These are phyloP conservation scores for Micromys minutus DNA, from an alignment of 2,113 vertebrate genomes.

Conservation along the genomic window DNA sequence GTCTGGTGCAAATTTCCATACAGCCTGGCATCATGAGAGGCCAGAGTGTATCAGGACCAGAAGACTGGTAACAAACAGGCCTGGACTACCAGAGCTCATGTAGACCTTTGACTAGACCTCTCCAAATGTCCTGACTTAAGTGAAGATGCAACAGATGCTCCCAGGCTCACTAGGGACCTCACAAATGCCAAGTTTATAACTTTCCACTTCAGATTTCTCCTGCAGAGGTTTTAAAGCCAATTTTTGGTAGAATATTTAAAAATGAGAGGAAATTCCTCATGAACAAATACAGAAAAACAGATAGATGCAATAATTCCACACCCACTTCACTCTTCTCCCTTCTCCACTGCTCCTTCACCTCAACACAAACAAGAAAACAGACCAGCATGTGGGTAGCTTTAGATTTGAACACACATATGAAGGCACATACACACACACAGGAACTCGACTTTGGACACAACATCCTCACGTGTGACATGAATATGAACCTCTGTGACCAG, in stretches of 20 bases:
- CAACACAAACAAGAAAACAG: background rate
- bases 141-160: background rate
- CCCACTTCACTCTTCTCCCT: background rate
- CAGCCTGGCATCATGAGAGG: no score
- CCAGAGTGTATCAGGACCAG: accelerated
- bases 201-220: background rate
- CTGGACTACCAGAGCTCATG: accelerated
- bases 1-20: no score
- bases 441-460: background rate
- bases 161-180: background rate
- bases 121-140: background rate
- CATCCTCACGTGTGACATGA: background rate
- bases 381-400: background rate
- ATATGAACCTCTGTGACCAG: accelerated
- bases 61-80: accelerated
- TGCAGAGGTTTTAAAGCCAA: background rate
- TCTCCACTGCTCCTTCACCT: background rate
- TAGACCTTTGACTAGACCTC: background rate
- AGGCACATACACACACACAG: background rate
- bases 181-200: background rate
- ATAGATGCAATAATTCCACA: background rate
- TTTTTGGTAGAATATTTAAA: background rate
- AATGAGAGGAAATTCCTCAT: background rate
- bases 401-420: background rate
- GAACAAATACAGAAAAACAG: background rate